Conservation (phyloP, 2,888 invertebrate genomes). For the Tetheella fluctuosa region DNA sequence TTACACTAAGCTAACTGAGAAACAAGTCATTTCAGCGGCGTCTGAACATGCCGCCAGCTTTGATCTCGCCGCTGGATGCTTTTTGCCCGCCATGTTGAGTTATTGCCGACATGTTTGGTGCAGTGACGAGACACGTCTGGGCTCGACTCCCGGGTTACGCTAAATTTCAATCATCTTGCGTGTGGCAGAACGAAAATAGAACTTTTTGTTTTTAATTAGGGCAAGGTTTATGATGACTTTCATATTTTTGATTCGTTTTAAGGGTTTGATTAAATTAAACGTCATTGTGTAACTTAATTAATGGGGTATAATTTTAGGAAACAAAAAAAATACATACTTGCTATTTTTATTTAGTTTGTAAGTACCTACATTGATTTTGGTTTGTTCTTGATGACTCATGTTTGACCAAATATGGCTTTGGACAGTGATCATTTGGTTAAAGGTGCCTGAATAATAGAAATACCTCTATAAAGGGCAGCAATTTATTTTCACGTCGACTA, state of each 20-base stretch:
- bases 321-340: no score
- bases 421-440: no score
- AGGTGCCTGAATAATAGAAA: no score
- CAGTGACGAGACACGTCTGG: conserved; percentile 45
- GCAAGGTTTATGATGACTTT: conserved; percentile 14
- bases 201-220: conserved; percentile 5
- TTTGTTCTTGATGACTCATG: no score
- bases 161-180: conserved; percentile 43
- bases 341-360: no score
- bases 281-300: neutral
- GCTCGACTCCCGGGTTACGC: conserved; percentile 54
- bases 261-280: neutral
- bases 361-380: no score
- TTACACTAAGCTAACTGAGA: conserved; percentile 81
- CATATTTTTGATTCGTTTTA: conserved; percentile 8
- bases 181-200: conserved; percentile 9
- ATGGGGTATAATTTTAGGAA: no score
- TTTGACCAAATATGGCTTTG: no score
- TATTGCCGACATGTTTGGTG: conserved; percentile 58
- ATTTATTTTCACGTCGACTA: no score
- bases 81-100: conserved; percentile 65
- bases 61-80: conserved; percentile 70
- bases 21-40: conserved; percentile 78
- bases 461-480: no score
- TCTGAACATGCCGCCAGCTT: conserved; percentile 64